Conservation (phyloP, 2,888 invertebrate species). For the Poecilus cupreus region DNA sequence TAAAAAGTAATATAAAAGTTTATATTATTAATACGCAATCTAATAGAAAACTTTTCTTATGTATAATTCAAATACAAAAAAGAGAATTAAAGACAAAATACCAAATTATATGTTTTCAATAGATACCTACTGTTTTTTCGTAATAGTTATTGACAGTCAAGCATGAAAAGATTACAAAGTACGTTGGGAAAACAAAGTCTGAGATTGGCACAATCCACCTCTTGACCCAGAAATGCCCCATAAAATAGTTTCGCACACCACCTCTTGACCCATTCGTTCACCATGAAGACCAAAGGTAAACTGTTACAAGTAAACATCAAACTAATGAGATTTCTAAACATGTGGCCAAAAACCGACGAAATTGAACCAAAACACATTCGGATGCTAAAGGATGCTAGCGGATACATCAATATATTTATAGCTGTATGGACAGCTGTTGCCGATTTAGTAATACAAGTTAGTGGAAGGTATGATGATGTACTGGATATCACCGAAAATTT, state of each 20-base stretch:
- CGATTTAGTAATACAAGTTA: background rate
- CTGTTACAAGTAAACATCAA: slow-evolving; percentile 3
- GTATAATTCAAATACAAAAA: too few relatives aligned
- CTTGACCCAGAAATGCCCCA: slow-evolving; percentile 6
- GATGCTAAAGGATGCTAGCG: background rate
- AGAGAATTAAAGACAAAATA: too few relatives aligned
- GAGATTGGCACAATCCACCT: background rate
- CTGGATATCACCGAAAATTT: slow-evolving; percentile 32
- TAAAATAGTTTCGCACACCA: background rate
- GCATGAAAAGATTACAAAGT: slow-evolving; percentile 15
- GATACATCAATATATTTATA: background rate
- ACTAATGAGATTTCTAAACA: slow-evolving; percentile 12
- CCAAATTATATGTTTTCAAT: too few relatives aligned
- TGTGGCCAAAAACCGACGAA: background rate
- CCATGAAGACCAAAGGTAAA: background rate
- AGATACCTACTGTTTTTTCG: background rate
- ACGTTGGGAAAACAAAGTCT: slow-evolving; percentile 5
- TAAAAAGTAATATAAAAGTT: too few relatives aligned
- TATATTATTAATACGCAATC: too few relatives aligned
- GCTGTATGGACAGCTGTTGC: background rate
- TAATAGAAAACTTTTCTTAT: too few relatives aligned
- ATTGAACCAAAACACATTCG: background rate
- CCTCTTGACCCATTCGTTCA: background rate
- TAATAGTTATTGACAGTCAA: background rate
- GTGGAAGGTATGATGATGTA: slow-evolving; percentile 1